Evolutionary conservation across 92 coral and sea anemone species (phyloP).

Genomic region (Porites divaricata): DNA sequence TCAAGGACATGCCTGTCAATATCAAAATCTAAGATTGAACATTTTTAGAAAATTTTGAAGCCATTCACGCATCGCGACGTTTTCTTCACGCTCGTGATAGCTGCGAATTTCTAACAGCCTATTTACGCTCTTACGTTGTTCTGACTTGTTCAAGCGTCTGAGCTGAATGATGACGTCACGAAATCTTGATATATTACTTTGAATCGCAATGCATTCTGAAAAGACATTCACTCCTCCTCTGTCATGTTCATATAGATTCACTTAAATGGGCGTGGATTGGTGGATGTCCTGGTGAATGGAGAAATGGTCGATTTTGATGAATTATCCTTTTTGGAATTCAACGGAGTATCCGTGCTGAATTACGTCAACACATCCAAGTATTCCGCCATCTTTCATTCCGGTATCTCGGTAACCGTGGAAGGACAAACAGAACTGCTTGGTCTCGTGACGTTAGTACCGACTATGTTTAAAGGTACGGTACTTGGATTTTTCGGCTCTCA

Average conservation of each 20-base stretch:
- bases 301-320: conserved; percentile 67
- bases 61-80: too few relatives aligned
- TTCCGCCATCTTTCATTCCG: conserved; percentile 68
- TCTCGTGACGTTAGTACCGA: conserved; percentile 63
- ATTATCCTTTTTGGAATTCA: conserved; percentile 58
- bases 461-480: conserved; percentile 30
- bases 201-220: too few relatives aligned
- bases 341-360: conserved; percentile 62
- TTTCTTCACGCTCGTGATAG: too few relatives aligned
- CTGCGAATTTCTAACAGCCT: background rate
- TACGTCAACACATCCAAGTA: conserved; percentile 64
- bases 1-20: too few relatives aligned
- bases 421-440: conserved; percentile 68
- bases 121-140: background rate
- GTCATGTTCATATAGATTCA: conserved; percentile 55
- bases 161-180: too few relatives aligned
- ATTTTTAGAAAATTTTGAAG: too few relatives aligned
- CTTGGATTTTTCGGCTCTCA: too few relatives aligned
- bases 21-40: too few relatives aligned
- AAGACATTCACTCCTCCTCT: too few relatives aligned
- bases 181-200: too few relatives aligned
- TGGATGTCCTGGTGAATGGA: conserved; percentile 77
- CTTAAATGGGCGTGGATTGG: conserved; percentile 64
- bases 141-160: too few relatives aligned
- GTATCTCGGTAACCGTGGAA: conserved; percentile 71